These are phyloP conservation scores for Sminthurinus signatus DNA, from an alignment of 1,140 invertebrate species.

Conservation along the genomic window DNA sequence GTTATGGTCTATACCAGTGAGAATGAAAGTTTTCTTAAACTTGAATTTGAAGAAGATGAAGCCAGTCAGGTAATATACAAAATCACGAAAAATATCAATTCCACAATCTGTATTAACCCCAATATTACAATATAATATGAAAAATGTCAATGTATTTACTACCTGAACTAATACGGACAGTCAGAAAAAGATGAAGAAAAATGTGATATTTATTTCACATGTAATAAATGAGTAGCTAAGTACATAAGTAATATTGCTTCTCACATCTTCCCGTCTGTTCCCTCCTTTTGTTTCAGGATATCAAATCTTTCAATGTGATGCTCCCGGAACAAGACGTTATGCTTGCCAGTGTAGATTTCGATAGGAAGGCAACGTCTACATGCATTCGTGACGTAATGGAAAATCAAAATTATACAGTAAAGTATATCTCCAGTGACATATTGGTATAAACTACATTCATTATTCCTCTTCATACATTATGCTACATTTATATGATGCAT, in stretches of 20 bases:
- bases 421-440: neutral
- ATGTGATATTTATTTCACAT: neutral
- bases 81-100: too few relatives aligned
- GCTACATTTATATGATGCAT: too few relatives aligned
- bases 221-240: neutral
- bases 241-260: too few relatives aligned
- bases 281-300: conserved; percentile 5
- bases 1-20: neutral
- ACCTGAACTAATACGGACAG: too few relatives aligned
- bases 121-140: too few relatives aligned
- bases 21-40: conserved; percentile 11
- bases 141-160: too few relatives aligned
- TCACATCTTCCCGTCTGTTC: neutral
- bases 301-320: conserved; percentile 8
- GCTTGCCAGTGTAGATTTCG: conserved; percentile 6
- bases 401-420: conserved; percentile 6
- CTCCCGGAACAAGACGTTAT: neutral
- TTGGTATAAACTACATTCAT: too few relatives aligned
- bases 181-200: too few relatives aligned
- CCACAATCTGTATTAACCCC: too few relatives aligned
- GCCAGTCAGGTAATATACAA: conserved; percentile 7
- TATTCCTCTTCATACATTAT: too few relatives aligned
- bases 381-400: conserved; percentile 4
- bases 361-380: conserved; percentile 1
- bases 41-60: conserved; percentile 15